Conservation (phyloP, 2,888 invertebrate genomes). For the Petrophora chlorosata region DNA sequence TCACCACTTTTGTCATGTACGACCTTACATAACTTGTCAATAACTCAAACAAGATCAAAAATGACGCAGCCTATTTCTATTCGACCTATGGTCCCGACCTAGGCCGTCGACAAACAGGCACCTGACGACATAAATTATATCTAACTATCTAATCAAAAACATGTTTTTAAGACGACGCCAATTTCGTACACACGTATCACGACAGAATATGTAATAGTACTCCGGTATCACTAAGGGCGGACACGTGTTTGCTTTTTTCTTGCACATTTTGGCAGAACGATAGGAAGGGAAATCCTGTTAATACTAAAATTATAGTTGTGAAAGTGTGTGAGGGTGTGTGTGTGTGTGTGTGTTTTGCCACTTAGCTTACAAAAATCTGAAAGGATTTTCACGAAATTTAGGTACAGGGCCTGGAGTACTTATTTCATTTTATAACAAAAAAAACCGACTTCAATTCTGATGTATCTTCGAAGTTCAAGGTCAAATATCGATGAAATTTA, state of each 20-base stretch:
- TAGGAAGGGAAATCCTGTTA: no score
- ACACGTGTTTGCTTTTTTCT: neutral
- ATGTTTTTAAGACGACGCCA: slow-evolving; percentile 32
- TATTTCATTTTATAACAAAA: no score
- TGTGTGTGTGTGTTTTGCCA: no score
- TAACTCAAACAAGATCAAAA: slow-evolving; percentile 18
- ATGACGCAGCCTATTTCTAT: slow-evolving; percentile 13
- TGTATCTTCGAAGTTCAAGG: no score
- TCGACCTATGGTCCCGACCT: slow-evolving; percentile 19
- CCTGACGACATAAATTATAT: slow-evolving; percentile 25
- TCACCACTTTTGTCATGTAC: neutral
- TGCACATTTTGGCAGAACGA: neutral
- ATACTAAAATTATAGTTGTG: no score
- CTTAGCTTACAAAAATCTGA: no score
- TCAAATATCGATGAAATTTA: no score
- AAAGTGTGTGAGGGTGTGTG: no score
- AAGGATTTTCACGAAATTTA: no score
- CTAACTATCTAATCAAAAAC: slow-evolving; percentile 25
- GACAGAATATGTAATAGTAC: no score
- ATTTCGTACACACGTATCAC: neutral
- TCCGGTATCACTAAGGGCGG: neutral
- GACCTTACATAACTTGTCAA: neutral
- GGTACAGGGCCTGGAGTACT: no score
- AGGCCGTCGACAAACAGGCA: slow-evolving; percentile 24
- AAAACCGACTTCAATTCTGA: no score